Base-by-base conservation (phyloP, 1,140 invertebrate genomes). In the Bombus impatiens region DNA sequence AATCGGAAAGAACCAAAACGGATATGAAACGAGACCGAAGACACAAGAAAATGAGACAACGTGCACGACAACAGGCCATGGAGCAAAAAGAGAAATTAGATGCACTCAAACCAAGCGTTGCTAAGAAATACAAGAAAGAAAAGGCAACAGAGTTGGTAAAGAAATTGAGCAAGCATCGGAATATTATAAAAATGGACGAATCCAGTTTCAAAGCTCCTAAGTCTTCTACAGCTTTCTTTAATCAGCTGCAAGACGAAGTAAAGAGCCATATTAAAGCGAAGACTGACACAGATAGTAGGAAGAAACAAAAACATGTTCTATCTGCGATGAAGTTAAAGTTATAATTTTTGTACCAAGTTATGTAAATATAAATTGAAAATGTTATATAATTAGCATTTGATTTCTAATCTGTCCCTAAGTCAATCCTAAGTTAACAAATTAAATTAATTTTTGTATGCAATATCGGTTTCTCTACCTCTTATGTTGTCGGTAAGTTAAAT, bases 1-100 rank as follows among this genome's bases (percentile, higher is more conserved):
- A 97, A 94, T 96, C 96, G 47, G 99, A 99, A 95, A 96, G 97
- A 92, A 97, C 97, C 0, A 95, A 96, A 53, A 98, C 98, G 0
- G 99, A 99, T 94, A 98, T 97, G 95, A 99, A 99, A 89, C 96
- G 98, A 67, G 98, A 98, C 91, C 96, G 98, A 87, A 96, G 98
- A 80, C 96, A 97, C 90, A 99, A 99, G 95, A 99, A 99, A 94
- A 94, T 96, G 53, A 96, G 96, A 28, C 98, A 99, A 92, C 95
- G 96, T 32, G 93, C 95, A 62, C 95, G 96, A 81, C 93, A 95
- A 67, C 94, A 96, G 40, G 93, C 93, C 32, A 95, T 92, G 93
- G 85, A 96, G 85, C 91, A 96, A 83, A 96, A 96, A n/a, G 95
- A 96, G 84, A 96, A 95, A 83, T 88, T 88, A 40, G 92, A 90